Evolutionary conservation across 2,888 invertebrate species (phyloP), one percentile per base, ranked within the genome.

Genomic region (Xanthorhoe spadicearia): DNA sequence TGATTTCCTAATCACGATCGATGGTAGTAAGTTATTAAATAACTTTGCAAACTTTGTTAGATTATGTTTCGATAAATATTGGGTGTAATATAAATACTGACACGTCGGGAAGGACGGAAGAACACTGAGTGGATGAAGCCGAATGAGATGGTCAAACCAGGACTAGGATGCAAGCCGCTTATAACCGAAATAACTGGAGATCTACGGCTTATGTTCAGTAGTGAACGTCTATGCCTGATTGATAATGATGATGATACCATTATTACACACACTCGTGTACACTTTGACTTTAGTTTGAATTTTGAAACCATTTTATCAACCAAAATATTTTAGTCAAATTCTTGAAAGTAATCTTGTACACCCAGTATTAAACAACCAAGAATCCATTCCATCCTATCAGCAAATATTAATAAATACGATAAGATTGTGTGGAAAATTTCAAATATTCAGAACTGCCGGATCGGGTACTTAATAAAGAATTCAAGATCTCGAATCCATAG

Each of bases 401-500:
- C 54, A 72, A 75, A 74, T 77, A 75, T 76, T 68, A 76, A 79
- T 77, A 82, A 78, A 77, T 71, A 74, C 69, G 73, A 68, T 71
- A 77, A 80, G 75, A 79, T 81, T 80, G 69, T 71, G 68, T 69
- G 71, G 77, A 78, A 78, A 71, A 81, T 82, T 82, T 78, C 73
- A 80, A 83, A 81, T 81, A 86, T 84, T 77, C 79, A 74, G 73
- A 77, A 73, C 72, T 76, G 76, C 71, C 67, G 80, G 79, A 79
- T 77, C 75, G 78, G 80, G 75, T 67, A 69, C 77, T 81, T 81
- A 72, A 77, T 76, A 73, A 85, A 83, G 86, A 87, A 88, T 85
- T 83, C 76, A 79, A 78, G 82, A 81, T 86, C 86, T 86, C 83
- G 83, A 77, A 78, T 76, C 82, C 81, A 78, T 83, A 82, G 81